Conservation (phyloP, 2,888 invertebrate species). For the Euspilapteryx auroguttella region DNA sequence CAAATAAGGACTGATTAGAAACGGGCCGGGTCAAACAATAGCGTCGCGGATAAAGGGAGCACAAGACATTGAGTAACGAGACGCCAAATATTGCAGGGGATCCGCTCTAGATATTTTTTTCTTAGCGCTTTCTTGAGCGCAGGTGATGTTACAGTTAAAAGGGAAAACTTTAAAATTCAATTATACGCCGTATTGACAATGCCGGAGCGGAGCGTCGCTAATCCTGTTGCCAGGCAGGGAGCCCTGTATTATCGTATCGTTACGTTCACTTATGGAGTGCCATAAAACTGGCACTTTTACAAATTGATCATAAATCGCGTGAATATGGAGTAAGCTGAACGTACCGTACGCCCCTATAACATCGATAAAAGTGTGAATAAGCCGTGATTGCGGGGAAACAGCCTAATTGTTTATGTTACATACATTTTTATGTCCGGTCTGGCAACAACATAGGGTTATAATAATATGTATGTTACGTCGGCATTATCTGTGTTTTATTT, state of each 20-base stretch:
- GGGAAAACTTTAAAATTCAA: constrained; percentile 44
- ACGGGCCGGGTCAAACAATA: constrained; percentile 20
- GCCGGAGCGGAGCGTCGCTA: constrained; percentile 27
- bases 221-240: constrained; percentile 26
- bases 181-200: constrained; percentile 43
- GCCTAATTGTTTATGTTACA: too few relatives aligned
- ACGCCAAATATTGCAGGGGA: constrained; percentile 39
- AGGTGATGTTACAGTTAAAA: constrained; percentile 46
- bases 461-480: too few relatives aligned
- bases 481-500: too few relatives aligned
- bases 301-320: constrained; percentile 43
- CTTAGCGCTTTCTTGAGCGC: constrained; percentile 18
- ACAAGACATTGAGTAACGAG: constrained; percentile 51
- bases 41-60: constrained; percentile 22
- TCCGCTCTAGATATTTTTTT: constrained; percentile 21
- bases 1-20: constrained; percentile 46
- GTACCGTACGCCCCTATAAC: constrained; percentile 1
- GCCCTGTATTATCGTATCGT: constrained; percentile 6
- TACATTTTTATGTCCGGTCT: too few relatives aligned
- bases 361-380: too few relatives aligned
- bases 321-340: constrained; percentile 8
- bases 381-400: too few relatives aligned
- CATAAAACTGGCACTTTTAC: constrained; percentile 35
- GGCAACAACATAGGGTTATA: too few relatives aligned
- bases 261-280: constrained; percentile 11